Evolutionary conservation across 1,140 invertebrate species (phyloP), one percentile per base, ranked within the genome.

Genomic region (Drosophila tropicalis): DNA sequence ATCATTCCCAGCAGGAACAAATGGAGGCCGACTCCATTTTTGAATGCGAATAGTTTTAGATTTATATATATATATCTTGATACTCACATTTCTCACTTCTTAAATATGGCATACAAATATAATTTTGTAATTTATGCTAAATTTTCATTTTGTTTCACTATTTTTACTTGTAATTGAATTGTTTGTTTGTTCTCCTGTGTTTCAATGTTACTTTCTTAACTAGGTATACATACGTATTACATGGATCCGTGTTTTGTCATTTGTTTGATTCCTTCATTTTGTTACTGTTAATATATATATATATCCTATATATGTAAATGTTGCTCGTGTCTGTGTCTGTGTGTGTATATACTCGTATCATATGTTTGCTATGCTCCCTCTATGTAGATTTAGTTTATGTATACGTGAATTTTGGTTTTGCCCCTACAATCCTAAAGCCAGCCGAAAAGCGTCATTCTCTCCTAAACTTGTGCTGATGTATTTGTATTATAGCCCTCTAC

Each of bases 141-240:
- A 64, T 67, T 81, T 67, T 61, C 13, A 3, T 25, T 25, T 25
- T 80, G 67, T 79, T 51, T 82, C 66, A 34, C 67, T 74, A 69
- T 47, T 72, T 81, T 70, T 64, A 74, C 67, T 55, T 73, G 62
- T 85, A 85, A 87, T 85, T 87, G 83, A 86, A 76, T 87, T 78
- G 58, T 40, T 75, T 74, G 36, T 39, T 39, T n/a, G n/a, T n/a
- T 74, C 62, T 17, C 63, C 64, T 62, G 64, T 60, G 47, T 17
- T 63, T 63, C 19, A 51, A 51, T 73, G 67, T 60, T 40, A 77
- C 15, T 62, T 68, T 44, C 69, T 70, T 72, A 44, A 55, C 74
- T 68, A 80, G 78, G 79, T 84, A 76, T 76, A 68, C 66, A 76
- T 76, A 76, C 67, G 74, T 76, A 69, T 73, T 55, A 44, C 57